Percentiles rank a stretch among this genome's conserved stretches.
Conservation (phyloP, 2,797 vertebrate genomes). For the Sebastes glaucus region DNA sequence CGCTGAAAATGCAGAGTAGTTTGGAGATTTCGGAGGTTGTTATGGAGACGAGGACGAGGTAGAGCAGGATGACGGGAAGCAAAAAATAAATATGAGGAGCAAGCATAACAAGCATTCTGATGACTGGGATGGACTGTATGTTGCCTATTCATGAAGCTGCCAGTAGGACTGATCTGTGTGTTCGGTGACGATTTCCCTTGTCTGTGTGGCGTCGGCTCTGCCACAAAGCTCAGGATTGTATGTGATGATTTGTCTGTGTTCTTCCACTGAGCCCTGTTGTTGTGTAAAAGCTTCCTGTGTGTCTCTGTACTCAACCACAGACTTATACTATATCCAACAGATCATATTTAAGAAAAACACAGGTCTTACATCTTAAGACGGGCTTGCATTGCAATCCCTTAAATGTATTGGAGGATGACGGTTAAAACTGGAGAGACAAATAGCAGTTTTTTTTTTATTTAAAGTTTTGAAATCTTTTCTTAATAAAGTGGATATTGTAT, state of each 20-base stretch:
- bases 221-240: conserved; percentile 26
- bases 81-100: not conserved
- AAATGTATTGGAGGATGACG: not conserved
- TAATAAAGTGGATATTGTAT: not conserved
- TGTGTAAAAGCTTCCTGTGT: conserved; percentile 54
- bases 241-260: conserved; percentile 57
- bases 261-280: conserved; percentile 44
- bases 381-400: not conserved
- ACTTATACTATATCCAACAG: conserved; percentile 15
- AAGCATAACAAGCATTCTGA: not conserved
- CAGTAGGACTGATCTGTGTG: not conserved
- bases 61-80: not conserved
- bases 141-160: not conserved
- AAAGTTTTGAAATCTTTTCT: not conserved
- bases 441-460: not conserved
- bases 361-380: conserved; percentile 24
- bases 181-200: not conserved
- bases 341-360: conserved; percentile 47
- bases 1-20: not conserved
- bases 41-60: conserved; percentile 9
- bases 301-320: conserved; percentile 39
- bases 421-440: not conserved
- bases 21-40: conserved; percentile 13
- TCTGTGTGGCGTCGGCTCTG: conserved; percentile 29
- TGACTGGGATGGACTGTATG: not conserved